Evolutionary conservation across 2,113 vertebrate species (phyloP), one percentile per base, ranked within the genome.

Genomic region (Peromyscus leucopus): DNA sequence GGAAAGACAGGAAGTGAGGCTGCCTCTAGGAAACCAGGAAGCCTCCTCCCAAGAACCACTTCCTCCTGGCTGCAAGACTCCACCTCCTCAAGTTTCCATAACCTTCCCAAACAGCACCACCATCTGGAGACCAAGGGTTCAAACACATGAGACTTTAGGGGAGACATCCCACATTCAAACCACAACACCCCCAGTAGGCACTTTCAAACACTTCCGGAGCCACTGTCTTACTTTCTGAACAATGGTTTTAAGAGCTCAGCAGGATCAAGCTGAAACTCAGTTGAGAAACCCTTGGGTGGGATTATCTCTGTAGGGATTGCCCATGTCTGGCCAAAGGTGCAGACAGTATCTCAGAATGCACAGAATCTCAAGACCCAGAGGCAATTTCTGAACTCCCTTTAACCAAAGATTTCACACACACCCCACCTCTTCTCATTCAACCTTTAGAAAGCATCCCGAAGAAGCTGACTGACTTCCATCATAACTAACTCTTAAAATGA

Each of bases 401-500:
- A 86, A 39, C 59, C 39, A 96, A 93, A 91, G 48, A 17, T 90
- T 88, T 82, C 48, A 13, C 69, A 42, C 42, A 42, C 42, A 42
- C 88, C 91, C 48, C 69, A 13, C 39, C 51, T 85, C 79, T 11
- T 39, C 51, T 92, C 87, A 94, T 76, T 67, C 96, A 95, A 83
- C 26, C 88, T 96, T 96, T 96, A 69, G 83, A 97, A 93, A 26
- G 46, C 89, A 39, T 21, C 48, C 5, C 59, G 90, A 91, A 71
- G 31, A 93, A 84, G 61, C 63, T 86, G 82, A 93, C 86, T 59
- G 57, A 83, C 46, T 63, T 80, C 69, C 71, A 42, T 63, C 74
- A 65, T 80, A 80, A 87, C n/a, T 39, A 51, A 85, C n/a, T 67
- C 76, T 82, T n/a, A 84, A 84, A 95, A 97, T 91, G 91, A 97